Evolutionary conservation across 1,140 invertebrate genomes (phyloP).

Genomic region (Zaprionus inermis): DNA sequence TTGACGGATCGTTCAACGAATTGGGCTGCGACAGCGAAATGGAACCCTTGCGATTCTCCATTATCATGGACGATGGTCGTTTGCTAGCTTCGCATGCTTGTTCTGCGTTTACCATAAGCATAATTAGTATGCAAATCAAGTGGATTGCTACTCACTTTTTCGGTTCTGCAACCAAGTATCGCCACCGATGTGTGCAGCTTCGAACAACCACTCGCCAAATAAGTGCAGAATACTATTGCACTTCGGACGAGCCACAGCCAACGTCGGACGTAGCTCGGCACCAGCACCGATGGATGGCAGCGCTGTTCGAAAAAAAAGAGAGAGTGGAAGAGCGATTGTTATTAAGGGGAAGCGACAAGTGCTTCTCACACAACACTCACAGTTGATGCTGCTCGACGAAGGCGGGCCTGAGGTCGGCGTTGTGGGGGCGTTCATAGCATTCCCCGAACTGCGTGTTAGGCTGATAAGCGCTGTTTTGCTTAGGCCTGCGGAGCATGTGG

Average conservation of each 20-base stretch:
- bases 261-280: slow-evolving; percentile 86
- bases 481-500: slow-evolving; percentile 86
- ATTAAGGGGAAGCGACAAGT: slow-evolving; percentile 47
- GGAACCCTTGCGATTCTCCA: slow-evolving; percentile 83
- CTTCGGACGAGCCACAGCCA: slow-evolving; percentile 92
- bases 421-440: slow-evolving; percentile 84
- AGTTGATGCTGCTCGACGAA: slow-evolving; percentile 87
- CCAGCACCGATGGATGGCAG: slow-evolving; percentile 85
- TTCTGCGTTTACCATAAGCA: slow-evolving; percentile 44
- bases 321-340: slow-evolving; percentile 35
- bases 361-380: slow-evolving; percentile 84
- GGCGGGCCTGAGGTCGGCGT: slow-evolving; percentile 88
- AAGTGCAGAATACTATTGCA: slow-evolving; percentile 97
- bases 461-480: slow-evolving; percentile 92
- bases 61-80: slow-evolving; percentile 83
- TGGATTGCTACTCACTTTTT: slow-evolving; percentile 83
- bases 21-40: slow-evolving; percentile 83
- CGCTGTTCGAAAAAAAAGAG: slow-evolving; percentile 46
- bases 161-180: slow-evolving; percentile 86
- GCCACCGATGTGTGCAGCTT: slow-evolving; percentile 95
- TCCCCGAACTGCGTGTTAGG: slow-evolving; percentile 85
- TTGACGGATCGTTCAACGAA: slow-evolving; percentile 76
- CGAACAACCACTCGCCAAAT: slow-evolving; percentile 98
- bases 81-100: slow-evolving; percentile 83
- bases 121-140: background rate